Conservation (phyloP, 2,797 vertebrate species). For the Triplophysa bombifrons region DNA sequence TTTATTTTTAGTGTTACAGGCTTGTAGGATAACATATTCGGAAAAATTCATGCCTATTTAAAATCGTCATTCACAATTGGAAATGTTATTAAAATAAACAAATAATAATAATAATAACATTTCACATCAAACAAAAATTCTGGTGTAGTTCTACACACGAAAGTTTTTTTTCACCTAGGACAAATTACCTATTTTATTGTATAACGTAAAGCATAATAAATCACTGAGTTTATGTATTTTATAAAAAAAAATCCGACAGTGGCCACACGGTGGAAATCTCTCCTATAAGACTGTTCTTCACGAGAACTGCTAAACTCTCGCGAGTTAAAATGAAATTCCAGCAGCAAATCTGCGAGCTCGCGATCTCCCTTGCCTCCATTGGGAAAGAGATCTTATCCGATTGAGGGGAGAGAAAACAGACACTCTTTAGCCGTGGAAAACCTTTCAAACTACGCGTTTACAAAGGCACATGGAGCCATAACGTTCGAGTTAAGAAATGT, state of each 20-base stretch:
- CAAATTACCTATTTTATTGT: too few relatives aligned
- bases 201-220: too few relatives aligned
- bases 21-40: too few relatives aligned
- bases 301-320: slow-evolving; percentile 57
- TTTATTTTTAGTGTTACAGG: too few relatives aligned
- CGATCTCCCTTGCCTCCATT: slow-evolving; percentile 62
- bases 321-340: slow-evolving; percentile 72
- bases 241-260: not conserved
- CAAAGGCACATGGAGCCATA: not conserved
- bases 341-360: slow-evolving; percentile 58
- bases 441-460: not conserved
- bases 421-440: slow-evolving; percentile 71
- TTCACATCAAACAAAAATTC: too few relatives aligned
- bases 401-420: slow-evolving; percentile 72
- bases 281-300: not conserved
- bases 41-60: too few relatives aligned
- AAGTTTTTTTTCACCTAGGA: too few relatives aligned
- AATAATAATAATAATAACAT: too few relatives aligned
- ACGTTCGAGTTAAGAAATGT: slow-evolving; percentile 20
- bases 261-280: slow-evolving; percentile 23
- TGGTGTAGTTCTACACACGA: too few relatives aligned
- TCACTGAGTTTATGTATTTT: too few relatives aligned
- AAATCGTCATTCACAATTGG: too few relatives aligned
- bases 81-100: too few relatives aligned
- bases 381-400: slow-evolving; percentile 62